Evolutionary conservation across 2,888 invertebrate genomes (phyloP).

Genomic region (Chrysodeixis includens): DNA sequence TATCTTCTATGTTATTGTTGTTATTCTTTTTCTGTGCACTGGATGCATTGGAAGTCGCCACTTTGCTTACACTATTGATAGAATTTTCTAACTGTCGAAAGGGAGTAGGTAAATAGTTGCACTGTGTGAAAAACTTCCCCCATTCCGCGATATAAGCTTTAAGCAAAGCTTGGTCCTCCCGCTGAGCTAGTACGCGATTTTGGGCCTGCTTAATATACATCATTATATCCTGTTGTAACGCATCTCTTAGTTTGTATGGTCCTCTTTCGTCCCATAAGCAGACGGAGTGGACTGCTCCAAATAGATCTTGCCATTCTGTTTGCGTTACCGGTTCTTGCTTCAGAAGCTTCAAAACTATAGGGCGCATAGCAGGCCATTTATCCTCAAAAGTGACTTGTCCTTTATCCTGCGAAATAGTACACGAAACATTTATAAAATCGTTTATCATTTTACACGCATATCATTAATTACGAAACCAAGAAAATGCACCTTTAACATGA

Average conservation of each 20-base stretch:
- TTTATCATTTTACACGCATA: not conserved
- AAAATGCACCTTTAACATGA: slow-evolving; percentile 72
- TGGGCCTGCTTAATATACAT: slow-evolving; percentile 98
- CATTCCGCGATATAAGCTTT: slow-evolving; percentile 99
- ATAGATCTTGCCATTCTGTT: slow-evolving; percentile 99
- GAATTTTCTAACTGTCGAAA: slow-evolving; percentile 97
- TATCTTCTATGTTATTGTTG: slow-evolving; percentile 93
- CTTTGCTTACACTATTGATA: slow-evolving; percentile 90
- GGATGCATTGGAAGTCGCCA: slow-evolving; percentile 77
- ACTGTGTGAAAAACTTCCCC: slow-evolving; percentile 99
- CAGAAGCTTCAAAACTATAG: slow-evolving; percentile 97
- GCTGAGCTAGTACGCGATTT: slow-evolving; percentile 95
- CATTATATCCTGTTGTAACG: slow-evolving; percentile 97
- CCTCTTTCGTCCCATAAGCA: slow-evolving; percentile 99
- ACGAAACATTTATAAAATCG: slow-evolving; percentile 22
- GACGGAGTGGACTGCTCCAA: slow-evolving; percentile 98
- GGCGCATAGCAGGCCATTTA: slow-evolving; percentile 98
- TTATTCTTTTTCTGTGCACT: slow-evolving; percentile 86
- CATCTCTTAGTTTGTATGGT: slow-evolving; percentile 95
- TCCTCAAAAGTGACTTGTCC: slow-evolving; percentile 97
- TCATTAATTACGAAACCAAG: slow-evolving; percentile 11
- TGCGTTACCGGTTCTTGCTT: slow-evolving; percentile 98
- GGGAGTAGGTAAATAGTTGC: slow-evolving; percentile 98
- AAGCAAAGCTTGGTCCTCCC: slow-evolving; percentile 98
- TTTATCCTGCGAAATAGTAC: slow-evolving; percentile 90